Evolutionary conservation across 2,113 vertebrate genomes (phyloP).

Genomic region (Scomber colias): DNA sequence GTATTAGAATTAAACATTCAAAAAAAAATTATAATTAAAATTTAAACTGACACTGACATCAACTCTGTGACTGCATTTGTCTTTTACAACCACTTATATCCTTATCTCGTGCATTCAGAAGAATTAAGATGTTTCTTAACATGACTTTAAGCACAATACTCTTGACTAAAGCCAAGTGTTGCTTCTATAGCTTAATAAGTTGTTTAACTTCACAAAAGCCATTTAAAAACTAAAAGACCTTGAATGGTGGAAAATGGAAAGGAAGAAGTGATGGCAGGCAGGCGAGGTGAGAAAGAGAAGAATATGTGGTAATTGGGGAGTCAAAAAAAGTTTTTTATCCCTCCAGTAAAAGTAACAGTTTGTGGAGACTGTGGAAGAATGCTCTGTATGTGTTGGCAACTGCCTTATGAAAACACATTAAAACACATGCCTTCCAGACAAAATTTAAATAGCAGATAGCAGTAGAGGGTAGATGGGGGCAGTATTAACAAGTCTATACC

Average conservation of each 20-base stretch:
- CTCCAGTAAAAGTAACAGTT: constrained; percentile 79
- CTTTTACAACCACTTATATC: too few relatives aligned
- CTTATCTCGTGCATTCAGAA: too few relatives aligned
- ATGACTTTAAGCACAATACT: too few relatives aligned
- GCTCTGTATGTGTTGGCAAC: constrained; percentile 72
- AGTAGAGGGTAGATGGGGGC: constrained; percentile 38
- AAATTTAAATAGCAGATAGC: constrained; percentile 74
- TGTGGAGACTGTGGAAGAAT: constrained; percentile 49
- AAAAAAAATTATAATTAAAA: too few relatives aligned
- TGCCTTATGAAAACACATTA: constrained; percentile 68
- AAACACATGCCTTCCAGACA: constrained; percentile 61
- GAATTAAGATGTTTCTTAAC: too few relatives aligned
- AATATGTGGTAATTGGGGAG: constrained; percentile 53
- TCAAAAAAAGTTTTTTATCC: constrained; percentile 64
- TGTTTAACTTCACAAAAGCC: constrained; percentile 17
- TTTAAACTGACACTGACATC: too few relatives aligned
- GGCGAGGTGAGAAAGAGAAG: constrained; percentile 67
- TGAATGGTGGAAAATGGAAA: constrained; percentile 36
- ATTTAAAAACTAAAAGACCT: constrained; percentile 56
- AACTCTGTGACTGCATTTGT: too few relatives aligned
- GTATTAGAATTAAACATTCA: too few relatives aligned
- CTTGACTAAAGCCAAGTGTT: neutral
- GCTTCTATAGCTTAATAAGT: neutral
- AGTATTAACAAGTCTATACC: constrained; percentile 76
- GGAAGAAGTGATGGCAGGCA: constrained; percentile 60